Conservation (phyloP, 1,140 invertebrate genomes). For the Bombus soroeensis region DNA sequence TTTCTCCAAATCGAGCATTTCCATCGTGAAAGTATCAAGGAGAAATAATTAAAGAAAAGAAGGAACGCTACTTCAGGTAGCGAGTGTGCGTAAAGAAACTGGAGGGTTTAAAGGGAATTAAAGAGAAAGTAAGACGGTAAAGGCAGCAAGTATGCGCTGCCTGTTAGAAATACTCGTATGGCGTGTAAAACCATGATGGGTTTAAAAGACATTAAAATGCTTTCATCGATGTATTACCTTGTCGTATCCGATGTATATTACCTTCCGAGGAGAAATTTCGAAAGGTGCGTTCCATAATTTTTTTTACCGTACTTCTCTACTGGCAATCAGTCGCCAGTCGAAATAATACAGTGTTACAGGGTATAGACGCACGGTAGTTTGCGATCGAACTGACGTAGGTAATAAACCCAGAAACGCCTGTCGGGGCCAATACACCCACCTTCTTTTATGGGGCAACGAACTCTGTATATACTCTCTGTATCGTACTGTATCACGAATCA, state of each 20-base stretch:
- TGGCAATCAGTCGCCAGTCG: not conserved
- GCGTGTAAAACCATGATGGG: not conserved
- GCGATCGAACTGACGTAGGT: constrained; percentile 52
- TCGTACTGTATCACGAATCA: constrained; percentile 10
- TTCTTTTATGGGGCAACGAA: constrained; percentile 79
- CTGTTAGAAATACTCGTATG: constrained; percentile 15
- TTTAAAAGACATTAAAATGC: constrained; percentile 17
- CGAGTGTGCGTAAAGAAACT: not conserved
- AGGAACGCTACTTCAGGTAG: not conserved
- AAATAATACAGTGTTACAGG: constrained; percentile 9
- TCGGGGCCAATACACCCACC: constrained; percentile 65
- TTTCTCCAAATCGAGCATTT: not conserved
- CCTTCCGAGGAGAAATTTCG: constrained; percentile 15
- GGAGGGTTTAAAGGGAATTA: constrained; percentile 11
- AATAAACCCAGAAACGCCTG: constrained; percentile 75
- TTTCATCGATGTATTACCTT: constrained; percentile 9
- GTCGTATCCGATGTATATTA: constrained; percentile 11
- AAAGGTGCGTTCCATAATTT: constrained; percentile 1
- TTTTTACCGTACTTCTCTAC: not conserved
- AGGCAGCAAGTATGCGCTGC: constrained; percentile 4
- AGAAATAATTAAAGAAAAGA: not conserved
- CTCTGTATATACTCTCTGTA: constrained; percentile 61
- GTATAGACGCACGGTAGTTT: constrained; percentile 41
- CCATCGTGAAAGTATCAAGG: not conserved
- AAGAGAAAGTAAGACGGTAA: constrained; percentile 22